Percentiles rank a stretch among this genome's conserved stretches.
Evolutionary conservation across 2,888 invertebrate species (phyloP).

Genomic region (Drosophila trichaetosa): DNA sequence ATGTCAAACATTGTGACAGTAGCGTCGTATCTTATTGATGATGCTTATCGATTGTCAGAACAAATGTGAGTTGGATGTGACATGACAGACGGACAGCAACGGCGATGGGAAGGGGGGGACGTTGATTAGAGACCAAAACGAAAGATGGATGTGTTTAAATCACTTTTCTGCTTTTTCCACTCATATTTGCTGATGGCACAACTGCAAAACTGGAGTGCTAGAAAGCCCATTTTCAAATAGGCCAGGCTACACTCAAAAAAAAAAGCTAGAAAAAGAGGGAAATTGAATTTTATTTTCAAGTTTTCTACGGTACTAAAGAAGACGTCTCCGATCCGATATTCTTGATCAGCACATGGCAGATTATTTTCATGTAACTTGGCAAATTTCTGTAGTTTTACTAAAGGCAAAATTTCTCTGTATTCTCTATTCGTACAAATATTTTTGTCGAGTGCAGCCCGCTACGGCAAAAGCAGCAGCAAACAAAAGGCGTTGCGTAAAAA

Average conservation of each 20-base stretch:
- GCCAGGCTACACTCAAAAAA: slow-evolving; percentile 9
- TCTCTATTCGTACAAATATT: background rate
- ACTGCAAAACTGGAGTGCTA: slow-evolving; percentile 34
- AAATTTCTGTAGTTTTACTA: background rate
- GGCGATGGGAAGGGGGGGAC: background rate
- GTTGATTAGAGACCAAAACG: slow-evolving; percentile 52
- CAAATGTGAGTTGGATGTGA: slow-evolving; percentile 57
- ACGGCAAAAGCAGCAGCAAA: slow-evolving; percentile 31
- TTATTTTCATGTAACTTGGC: background rate
- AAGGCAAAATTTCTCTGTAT: background rate
- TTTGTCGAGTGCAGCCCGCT: background rate
- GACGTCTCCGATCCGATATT: background rate
- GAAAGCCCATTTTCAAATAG: slow-evolving; percentile 59
- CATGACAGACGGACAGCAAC: slow-evolving; percentile 20
- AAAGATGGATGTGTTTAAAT: slow-evolving; percentile 38
- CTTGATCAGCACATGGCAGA: no score
- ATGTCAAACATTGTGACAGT: slow-evolving; percentile 72
- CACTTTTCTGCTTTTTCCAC: slow-evolving; percentile 20
- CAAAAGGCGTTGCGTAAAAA: slow-evolving; percentile 56
- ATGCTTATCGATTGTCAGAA: slow-evolving; percentile 46
- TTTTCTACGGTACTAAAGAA: no score
- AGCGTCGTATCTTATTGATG: slow-evolving; percentile 64
- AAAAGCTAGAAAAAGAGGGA: background rate
- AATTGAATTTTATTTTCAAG: background rate
- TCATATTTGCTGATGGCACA: slow-evolving; percentile 37